A percentile compares a stretch with the other conserved stretches of the same genome.
These are phyloP conservation scores for Perithous albicinctus DNA, from an alignment of 2,888 invertebrate genomes.

Conservation along the genomic window DNA sequence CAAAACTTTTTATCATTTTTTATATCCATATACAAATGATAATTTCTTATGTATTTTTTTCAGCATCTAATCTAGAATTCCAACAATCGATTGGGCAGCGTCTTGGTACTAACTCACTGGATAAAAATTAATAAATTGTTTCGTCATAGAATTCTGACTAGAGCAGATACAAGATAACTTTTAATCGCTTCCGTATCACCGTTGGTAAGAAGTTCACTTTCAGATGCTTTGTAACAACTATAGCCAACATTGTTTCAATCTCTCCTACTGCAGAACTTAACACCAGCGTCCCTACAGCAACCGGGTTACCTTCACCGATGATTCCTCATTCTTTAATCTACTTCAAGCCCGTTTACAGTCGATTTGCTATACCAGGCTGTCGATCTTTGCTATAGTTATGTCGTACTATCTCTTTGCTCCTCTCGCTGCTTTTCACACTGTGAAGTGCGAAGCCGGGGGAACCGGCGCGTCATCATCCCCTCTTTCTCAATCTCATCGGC, in stretches of 20 bases:
- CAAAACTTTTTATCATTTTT: no score
- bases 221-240: background rate
- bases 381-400: background rate
- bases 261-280: background rate
- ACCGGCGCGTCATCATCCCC: conserved; percentile 19
- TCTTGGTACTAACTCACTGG: no score
- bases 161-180: background rate
- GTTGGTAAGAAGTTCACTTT: background rate
- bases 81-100: no score
- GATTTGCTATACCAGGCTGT: background rate
- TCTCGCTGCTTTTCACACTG: background rate
- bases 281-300: background rate
- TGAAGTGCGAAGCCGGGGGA: background rate
- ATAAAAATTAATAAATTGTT: background rate
- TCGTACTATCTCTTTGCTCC: background rate
- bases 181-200: background rate
- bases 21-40: no score
- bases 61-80: no score
- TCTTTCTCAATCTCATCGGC: background rate
- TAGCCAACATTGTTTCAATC: background rate
- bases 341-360: background rate
- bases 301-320: background rate
- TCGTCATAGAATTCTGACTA: background rate
- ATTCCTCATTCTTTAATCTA: background rate
- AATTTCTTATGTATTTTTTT: no score